phyloP scores from a whole-genome alignment of 2,113 vertebrate genomes.

The Labeo catla region DNA sequence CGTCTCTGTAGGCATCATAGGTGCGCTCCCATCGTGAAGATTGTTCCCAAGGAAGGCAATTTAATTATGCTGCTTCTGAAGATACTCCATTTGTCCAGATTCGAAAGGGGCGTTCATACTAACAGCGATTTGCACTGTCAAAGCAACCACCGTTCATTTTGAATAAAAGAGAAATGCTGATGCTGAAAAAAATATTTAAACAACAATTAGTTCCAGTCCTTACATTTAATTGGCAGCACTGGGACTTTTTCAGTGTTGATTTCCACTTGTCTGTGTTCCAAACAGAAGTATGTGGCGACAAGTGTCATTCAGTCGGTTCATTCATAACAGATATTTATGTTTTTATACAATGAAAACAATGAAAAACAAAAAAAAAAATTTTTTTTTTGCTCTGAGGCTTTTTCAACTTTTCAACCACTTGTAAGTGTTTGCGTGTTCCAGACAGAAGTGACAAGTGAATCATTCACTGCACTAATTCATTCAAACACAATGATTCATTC shows the following conservation, averaged over 20 bases:
- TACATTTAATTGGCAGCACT: not conserved
- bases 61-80: constrained; percentile 1
- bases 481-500: not conserved
- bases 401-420: no score
- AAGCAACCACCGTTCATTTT: not conserved
- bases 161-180: not conserved
- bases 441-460: no score
- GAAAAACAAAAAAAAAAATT: no score
- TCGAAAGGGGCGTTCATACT: not conserved
- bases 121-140: not conserved
- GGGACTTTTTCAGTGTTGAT: not conserved
- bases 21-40: not conserved
- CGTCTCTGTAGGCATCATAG: not conserved
- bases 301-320: no score
- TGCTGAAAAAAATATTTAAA: not conserved
- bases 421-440: no score
- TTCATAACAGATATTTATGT: no score
- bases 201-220: not conserved
- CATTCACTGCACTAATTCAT: not conserved
- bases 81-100: not conserved
- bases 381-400: no score
- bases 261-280: not conserved
- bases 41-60: not conserved
- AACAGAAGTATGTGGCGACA: not conserved
- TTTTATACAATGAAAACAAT: no score